A percentile compares a stretch with the other conserved stretches of the same genome.
These are phyloP conservation scores for Acipenser transmontanus DNA, from an alignment of 2,797 vertebrate species.

Conservation along the genomic window DNA sequence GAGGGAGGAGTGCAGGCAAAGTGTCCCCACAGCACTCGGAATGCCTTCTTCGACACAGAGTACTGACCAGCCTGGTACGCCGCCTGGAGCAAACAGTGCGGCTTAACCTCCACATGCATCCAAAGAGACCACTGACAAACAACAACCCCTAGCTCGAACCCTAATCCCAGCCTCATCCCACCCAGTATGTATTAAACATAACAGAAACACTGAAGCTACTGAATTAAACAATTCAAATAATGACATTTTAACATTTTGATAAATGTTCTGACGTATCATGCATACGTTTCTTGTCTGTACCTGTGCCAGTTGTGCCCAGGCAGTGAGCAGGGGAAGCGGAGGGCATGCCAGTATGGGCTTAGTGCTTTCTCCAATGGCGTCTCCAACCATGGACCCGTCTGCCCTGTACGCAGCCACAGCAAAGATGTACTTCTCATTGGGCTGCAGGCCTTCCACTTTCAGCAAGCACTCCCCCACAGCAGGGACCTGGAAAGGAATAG, in stretches of 20 bases:
- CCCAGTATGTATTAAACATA: too few relatives aligned
- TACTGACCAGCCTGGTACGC: slow-evolving; percentile 76
- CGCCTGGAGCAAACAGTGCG: slow-evolving; percentile 51
- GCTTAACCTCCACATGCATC: too few relatives aligned
- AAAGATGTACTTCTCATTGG: slow-evolving; percentile 87
- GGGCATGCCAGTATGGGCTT: slow-evolving; percentile 76
- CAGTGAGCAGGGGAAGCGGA: slow-evolving; percentile 64
- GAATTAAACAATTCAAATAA: too few relatives aligned
- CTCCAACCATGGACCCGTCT: slow-evolving; percentile 74
- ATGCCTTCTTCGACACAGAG: slow-evolving; percentile 70
- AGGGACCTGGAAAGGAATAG: slow-evolving; percentile 64
- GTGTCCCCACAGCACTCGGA: slow-evolving; percentile 76
- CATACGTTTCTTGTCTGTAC: slow-evolving; percentile 35
- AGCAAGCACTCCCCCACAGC: slow-evolving; percentile 63
- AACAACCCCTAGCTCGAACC: too few relatives aligned
- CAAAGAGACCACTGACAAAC: too few relatives aligned
- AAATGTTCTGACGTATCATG: too few relatives aligned
- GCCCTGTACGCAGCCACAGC: slow-evolving; percentile 81
- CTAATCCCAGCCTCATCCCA: too few relatives aligned
- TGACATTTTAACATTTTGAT: too few relatives aligned
- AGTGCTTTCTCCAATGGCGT: slow-evolving; percentile 68
- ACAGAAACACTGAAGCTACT: too few relatives aligned
- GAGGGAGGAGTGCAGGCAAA: slow-evolving; percentile 53
- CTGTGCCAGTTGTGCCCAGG: slow-evolving; percentile 78
- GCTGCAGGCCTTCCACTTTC: slow-evolving; percentile 67